These are phyloP conservation scores for Priapulus caudatus DNA, from an alignment of 2,888 invertebrate species.

Conservation along the genomic window DNA sequence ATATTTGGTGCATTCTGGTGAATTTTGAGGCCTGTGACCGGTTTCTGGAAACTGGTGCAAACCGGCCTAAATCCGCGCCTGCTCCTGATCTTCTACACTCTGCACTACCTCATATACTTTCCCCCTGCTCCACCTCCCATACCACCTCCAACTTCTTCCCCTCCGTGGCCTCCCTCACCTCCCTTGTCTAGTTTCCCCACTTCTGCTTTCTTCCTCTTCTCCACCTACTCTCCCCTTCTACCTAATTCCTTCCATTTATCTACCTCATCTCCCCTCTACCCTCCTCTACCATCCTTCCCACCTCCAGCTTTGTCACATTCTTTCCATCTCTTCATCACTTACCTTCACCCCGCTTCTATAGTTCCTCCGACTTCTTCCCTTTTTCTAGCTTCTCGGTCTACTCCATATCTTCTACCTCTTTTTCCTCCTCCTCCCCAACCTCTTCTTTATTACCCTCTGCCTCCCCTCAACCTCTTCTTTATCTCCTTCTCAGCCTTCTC, in stretches of 20 bases:
- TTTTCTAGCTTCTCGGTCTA: neutral
- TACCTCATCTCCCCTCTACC: no score
- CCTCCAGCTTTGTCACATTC: neutral
- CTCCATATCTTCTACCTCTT: neutral
- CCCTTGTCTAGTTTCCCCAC: neutral
- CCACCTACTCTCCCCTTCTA: neutral
- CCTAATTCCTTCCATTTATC: neutral
- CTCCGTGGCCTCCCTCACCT: neutral
- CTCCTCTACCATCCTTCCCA: neutral
- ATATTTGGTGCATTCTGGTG: no score
- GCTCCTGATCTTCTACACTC: neutral
- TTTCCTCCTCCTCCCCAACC: neutral
- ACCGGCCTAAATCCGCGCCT: no score
- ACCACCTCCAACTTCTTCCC: neutral
- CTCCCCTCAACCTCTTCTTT: conserved; percentile 1
- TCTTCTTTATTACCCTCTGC: neutral
- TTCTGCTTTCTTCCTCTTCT: conserved; percentile 1
- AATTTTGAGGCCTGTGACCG: no score
- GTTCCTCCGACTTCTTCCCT: neutral
- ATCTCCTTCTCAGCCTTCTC: neutral
- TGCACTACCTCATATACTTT: neutral
- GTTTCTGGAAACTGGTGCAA: no score
- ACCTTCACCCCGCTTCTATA: neutral
- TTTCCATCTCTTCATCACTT: neutral
- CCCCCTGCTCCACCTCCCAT: neutral